Conservation (phyloP, 2,888 invertebrate genomes). For the Oxystoma pomonae region DNA sequence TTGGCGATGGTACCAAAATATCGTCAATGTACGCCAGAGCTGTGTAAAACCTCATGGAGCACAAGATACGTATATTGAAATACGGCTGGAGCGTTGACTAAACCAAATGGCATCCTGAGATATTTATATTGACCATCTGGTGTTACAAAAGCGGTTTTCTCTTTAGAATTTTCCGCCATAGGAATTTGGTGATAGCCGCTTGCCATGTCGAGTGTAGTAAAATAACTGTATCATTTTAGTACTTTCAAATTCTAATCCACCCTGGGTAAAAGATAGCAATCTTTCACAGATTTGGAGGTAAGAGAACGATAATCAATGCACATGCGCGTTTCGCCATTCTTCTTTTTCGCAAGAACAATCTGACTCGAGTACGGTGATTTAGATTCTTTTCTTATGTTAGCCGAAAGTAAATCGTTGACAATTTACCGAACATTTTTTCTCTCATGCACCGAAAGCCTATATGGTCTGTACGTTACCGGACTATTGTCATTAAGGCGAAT, state of each 20-base stretch:
- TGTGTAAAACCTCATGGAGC: slow-evolving; percentile 20
- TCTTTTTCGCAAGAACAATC: too few relatives aligned
- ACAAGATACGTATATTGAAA: slow-evolving; percentile 25
- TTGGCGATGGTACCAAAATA: slow-evolving; percentile 29
- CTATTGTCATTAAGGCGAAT: slow-evolving; percentile 4
- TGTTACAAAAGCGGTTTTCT: slow-evolving; percentile 36
- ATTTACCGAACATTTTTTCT: slow-evolving; percentile 8
- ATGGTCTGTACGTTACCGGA: slow-evolving; percentile 10
- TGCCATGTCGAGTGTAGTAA: slow-evolving; percentile 34
- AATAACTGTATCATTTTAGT: slow-evolving; percentile 30
- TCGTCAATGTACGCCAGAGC: slow-evolving; percentile 28
- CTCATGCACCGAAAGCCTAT: slow-evolving; percentile 6
- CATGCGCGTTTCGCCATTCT: slow-evolving; percentile 18
- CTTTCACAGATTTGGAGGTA: slow-evolving; percentile 35
- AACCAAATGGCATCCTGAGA: slow-evolving; percentile 38
- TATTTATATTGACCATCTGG: slow-evolving; percentile 39
- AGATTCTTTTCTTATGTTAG: slow-evolving; percentile 6
- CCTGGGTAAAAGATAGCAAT: slow-evolving; percentile 35
- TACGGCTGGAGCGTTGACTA: slow-evolving; percentile 36
- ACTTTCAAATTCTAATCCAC: slow-evolving; percentile 35
- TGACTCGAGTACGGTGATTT: slow-evolving; percentile 10
- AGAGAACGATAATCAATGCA: slow-evolving; percentile 34
- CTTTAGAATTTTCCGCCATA: slow-evolving; percentile 29
- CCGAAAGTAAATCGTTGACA: too few relatives aligned
- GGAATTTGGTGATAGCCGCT: slow-evolving; percentile 37